phyloP scores from a whole-genome alignment of 2,888 invertebrate genomes.

The Heliconius charithonia region DNA sequence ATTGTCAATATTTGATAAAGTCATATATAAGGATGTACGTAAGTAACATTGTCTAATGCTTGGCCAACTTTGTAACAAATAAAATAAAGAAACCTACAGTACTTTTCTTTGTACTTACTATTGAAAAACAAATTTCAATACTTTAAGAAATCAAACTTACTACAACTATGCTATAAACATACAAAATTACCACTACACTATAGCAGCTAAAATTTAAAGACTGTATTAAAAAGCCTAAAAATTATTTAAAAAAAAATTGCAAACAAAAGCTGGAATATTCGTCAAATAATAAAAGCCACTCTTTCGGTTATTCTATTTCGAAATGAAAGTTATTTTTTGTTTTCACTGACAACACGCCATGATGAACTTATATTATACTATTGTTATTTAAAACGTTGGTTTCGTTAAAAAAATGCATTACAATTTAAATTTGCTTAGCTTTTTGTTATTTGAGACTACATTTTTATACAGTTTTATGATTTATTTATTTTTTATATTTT shows the following conservation, averaged over 20 bases:
- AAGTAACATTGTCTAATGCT: not conserved
- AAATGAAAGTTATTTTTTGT: slow-evolving; percentile 18
- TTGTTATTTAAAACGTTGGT: too few relatives aligned
- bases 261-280: slow-evolving; percentile 3
- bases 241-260: not conserved
- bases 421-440: too few relatives aligned
- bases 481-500: too few relatives aligned
- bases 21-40: not conserved
- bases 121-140: not conserved
- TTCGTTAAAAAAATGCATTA: too few relatives aligned
- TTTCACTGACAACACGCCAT: not conserved
- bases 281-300: slow-evolving; percentile 2
- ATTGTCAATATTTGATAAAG: not conserved
- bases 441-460: too few relatives aligned
- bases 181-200: not conserved
- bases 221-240: not conserved
- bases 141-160: not conserved
- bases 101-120: too few relatives aligned
- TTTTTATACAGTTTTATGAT: too few relatives aligned
- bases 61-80: not conserved
- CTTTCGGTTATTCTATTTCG: slow-evolving; percentile 17
- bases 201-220: not conserved
- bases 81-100: too few relatives aligned
- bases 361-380: too few relatives aligned
- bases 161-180: not conserved